Conservation (phyloP, 2,113 vertebrate species). For the Zeus faber region DNA sequence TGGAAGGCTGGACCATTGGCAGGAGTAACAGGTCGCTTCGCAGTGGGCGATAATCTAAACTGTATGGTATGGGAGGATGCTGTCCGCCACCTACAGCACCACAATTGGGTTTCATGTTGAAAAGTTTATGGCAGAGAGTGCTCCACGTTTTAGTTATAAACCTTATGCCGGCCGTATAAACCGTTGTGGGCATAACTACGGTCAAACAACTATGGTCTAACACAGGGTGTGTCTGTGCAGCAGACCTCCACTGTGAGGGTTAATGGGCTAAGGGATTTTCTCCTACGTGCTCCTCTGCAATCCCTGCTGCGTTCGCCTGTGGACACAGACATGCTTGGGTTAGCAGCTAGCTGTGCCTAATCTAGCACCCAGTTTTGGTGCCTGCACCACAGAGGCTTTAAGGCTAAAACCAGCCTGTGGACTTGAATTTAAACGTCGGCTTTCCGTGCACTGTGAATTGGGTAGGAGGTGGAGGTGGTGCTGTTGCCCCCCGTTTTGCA, state of each 20-base stretch:
- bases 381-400: neutral
- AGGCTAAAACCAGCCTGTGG: constrained; percentile 12
- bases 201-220: neutral
- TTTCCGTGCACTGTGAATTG: neutral
- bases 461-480: neutral
- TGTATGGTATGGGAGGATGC: too few relatives aligned
- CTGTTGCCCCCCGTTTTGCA: neutral
- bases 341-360: constrained; percentile 28
- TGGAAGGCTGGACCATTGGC: constrained; percentile 7
- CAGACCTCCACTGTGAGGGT: constrained; percentile 27
- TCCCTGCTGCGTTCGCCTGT: constrained; percentile 11
- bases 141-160: constrained; percentile 2
- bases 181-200: too few relatives aligned
- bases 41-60: constrained; percentile 9
- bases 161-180: too few relatives aligned
- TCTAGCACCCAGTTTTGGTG: constrained; percentile 1
- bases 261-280: constrained; percentile 42
- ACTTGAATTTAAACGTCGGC: constrained; percentile 11
- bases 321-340: constrained; percentile 13
- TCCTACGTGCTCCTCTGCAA: constrained; percentile 7
- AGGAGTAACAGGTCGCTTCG: constrained; percentile 7
- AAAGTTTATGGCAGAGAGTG: too few relatives aligned
- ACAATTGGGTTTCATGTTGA: too few relatives aligned
- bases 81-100: too few relatives aligned
- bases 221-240: neutral